phyloP scores from a whole-genome alignment of 1,140 invertebrate species.

The Bombyx mandarina region DNA sequence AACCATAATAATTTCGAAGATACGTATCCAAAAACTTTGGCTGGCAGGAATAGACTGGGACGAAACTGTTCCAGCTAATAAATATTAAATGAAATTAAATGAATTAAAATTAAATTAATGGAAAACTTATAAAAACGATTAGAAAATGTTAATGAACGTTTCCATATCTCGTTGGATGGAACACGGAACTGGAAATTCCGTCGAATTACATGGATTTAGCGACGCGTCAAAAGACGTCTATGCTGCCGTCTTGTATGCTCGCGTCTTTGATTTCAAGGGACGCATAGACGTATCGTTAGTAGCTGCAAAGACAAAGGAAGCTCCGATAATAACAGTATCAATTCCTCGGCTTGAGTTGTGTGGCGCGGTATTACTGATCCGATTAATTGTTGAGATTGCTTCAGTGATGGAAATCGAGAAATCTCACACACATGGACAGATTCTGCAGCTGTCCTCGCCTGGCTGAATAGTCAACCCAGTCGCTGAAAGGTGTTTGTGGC shows the following conservation, averaged over 20 bases:
- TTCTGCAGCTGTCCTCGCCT: slow-evolving; percentile 6
- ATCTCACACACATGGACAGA: slow-evolving; percentile 4
- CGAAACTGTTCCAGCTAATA: not conserved
- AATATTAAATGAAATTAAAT: no score
- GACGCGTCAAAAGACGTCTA: slow-evolving; percentile 1
- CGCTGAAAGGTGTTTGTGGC: slow-evolving; percentile 4
- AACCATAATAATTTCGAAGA: slow-evolving; percentile 3
- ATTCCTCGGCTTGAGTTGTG: slow-evolving; percentile 2
- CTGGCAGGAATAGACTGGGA: slow-evolving; percentile 7
- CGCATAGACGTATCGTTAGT: not conserved
- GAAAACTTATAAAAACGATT: slow-evolving; percentile 4
- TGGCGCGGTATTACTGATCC: not conserved
- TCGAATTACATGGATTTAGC: slow-evolving; percentile 1
- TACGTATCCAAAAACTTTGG: slow-evolving; percentile 6
- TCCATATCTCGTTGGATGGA: not conserved
- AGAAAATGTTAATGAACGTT: not conserved
- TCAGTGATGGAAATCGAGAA: not conserved
- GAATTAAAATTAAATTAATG: slow-evolving; percentile 4
- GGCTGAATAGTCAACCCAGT: slow-evolving; percentile 6
- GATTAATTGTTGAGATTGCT: not conserved
- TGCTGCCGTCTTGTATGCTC: slow-evolving; percentile 2
- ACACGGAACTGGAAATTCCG: not conserved
- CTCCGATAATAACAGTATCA: slow-evolving; percentile 3
- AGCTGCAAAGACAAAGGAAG: slow-evolving; percentile 2
- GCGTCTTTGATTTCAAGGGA: not conserved